Percentiles rank a stretch among this genome's conserved stretches.
These are phyloP conservation scores for Lipophrys pholis DNA, from an alignment of 2,113 vertebrate genomes.

Conservation along the genomic window DNA sequence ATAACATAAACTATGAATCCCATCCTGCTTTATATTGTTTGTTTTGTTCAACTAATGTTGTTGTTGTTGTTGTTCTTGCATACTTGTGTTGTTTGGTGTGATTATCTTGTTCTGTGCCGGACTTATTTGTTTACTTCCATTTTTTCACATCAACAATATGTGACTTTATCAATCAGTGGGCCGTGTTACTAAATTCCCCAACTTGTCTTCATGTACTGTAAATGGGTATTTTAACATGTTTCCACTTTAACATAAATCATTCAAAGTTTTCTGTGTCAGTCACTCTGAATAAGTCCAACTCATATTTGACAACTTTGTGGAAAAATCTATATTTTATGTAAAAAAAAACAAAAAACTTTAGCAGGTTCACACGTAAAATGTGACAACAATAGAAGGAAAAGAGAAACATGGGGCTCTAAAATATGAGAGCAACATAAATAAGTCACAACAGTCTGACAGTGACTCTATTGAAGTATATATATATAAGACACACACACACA, in stretches of 20 bases:
- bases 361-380: slow-evolving; percentile 18
- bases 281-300: not conserved
- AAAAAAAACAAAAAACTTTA: not conserved
- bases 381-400: slow-evolving; percentile 25
- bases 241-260: not conserved
- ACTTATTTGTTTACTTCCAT: too few species aligned
- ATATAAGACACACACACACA: not conserved
- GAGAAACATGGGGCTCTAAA: slow-evolving; percentile 22
- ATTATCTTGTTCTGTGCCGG: too few species aligned
- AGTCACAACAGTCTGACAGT: slow-evolving; percentile 47
- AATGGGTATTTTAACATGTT: not conserved
- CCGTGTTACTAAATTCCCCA: too few species aligned
- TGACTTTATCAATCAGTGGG: too few species aligned
- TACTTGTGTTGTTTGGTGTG: too few species aligned
- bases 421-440: slow-evolving; percentile 58
- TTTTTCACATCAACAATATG: too few species aligned
- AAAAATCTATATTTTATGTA: not conserved
- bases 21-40: too few species aligned
- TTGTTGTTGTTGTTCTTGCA: too few species aligned
- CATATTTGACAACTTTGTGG: not conserved
- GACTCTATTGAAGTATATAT: slow-evolving; percentile 26
- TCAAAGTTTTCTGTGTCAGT: slow-evolving; percentile 3
- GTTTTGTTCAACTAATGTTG: too few species aligned
- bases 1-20: too few species aligned
- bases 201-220: too few species aligned